These are phyloP conservation scores for Porites lobata DNA, from an alignment of 92 coral and sea anemone genomes.

Conservation along the genomic window DNA sequence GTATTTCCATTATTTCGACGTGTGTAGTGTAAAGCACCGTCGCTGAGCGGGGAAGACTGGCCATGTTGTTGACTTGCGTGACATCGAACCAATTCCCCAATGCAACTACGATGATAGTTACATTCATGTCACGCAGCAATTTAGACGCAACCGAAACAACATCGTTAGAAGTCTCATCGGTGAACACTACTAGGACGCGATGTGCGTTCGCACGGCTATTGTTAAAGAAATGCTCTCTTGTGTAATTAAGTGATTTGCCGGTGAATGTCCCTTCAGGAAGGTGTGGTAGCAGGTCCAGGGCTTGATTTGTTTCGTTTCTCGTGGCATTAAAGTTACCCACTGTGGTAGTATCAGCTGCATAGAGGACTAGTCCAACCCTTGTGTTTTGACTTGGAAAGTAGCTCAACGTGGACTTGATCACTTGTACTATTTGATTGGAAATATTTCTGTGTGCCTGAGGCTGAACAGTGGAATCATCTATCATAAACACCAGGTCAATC, in stretches of 20 bases:
- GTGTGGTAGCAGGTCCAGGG: not conserved
- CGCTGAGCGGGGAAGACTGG: conserved; percentile 8
- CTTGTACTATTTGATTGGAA: not conserved
- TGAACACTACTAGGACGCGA: conserved; percentile 36
- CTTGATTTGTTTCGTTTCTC: conserved; percentile 1
- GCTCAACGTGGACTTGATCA: conserved; percentile 1
- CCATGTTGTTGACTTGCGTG: not conserved
- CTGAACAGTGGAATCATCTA: conserved; percentile 14
- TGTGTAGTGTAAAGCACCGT: conserved; percentile 1
- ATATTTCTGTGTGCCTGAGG: not conserved
- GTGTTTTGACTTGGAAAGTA: conserved; percentile 12
- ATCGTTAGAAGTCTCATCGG: conserved; percentile 24
- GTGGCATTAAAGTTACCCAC: not conserved
- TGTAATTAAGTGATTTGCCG: conserved; percentile 30
- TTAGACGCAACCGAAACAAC: conserved; percentile 26
- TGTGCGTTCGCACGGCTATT: conserved; percentile 24
- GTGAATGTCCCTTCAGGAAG: conserved; percentile 9
- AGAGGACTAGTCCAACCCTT: conserved; percentile 25
- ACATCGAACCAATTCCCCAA: conserved; percentile 32
- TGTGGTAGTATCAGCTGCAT: conserved; percentile 1
- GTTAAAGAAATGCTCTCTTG: conserved; percentile 21
- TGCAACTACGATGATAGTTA: conserved; percentile 40
- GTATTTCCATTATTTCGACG: not conserved
- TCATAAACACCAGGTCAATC: conserved; percentile 36
- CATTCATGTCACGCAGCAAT: conserved; percentile 35